These are phyloP conservation scores for Aporrectodea caliginosa DNA, from an alignment of 1,140 invertebrate genomes.

Conservation along the genomic window DNA sequence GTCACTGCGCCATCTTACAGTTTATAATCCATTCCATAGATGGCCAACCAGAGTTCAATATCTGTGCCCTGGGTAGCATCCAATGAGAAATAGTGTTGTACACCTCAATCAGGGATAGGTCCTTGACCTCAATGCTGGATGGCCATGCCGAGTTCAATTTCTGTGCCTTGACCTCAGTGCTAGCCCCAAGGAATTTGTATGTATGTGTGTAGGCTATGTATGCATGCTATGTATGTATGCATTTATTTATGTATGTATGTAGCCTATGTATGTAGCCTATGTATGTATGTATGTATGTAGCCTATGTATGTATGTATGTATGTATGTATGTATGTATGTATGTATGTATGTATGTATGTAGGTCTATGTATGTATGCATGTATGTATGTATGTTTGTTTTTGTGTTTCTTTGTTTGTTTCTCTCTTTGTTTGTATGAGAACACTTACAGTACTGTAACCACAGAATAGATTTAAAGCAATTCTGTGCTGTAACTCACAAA, in stretches of 20 bases:
- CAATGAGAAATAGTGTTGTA: no score
- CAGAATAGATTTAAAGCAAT: no score
- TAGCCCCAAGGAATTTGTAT: background rate
- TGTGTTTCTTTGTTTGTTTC: no score
- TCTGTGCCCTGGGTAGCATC: no score
- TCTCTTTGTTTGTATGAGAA: no score
- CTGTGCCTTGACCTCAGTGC: background rate
- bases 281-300: background rate
- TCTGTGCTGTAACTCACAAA: no score
- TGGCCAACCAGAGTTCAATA: no score
- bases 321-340: background rate
- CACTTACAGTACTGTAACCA: no score
- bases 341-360: background rate
- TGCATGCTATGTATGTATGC: background rate
- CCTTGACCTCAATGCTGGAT: no score
- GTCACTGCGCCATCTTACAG: no score
- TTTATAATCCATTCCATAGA: no score
- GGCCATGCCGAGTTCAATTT: background rate
- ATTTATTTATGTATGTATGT: background rate
- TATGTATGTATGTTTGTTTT: background rate
- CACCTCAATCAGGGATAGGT: no score
- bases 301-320: background rate
- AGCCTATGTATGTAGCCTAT: background rate
- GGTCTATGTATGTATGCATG: background rate
- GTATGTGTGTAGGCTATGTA: background rate